phyloP scores from a whole-genome alignment of 2,113 vertebrate species.

The Ivindomyrus marchei region DNA sequence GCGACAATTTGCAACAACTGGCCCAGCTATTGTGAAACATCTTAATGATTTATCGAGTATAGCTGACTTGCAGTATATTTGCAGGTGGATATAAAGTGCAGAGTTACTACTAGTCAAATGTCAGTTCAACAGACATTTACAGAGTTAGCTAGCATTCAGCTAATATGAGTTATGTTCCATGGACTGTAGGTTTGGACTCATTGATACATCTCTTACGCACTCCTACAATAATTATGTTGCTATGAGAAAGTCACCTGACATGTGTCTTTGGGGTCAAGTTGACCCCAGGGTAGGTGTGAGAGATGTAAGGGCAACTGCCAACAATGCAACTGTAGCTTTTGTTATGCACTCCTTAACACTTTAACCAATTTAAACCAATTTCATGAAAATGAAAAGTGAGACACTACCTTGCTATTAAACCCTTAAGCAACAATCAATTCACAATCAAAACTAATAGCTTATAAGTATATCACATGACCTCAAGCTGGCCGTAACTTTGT shows the following conservation, averaged over 20 bases:
- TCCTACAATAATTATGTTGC: too few species aligned
- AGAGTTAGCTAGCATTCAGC: neutral
- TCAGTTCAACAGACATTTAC: neutral
- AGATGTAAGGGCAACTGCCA: neutral
- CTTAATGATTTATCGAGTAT: neutral
- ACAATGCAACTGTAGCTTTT: neutral
- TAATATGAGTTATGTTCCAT: neutral
- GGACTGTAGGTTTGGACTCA: neutral
- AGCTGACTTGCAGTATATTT: neutral
- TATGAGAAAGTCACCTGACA: too few species aligned
- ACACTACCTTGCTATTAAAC: neutral
- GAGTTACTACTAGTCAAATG: neutral
- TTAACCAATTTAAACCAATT: neutral
- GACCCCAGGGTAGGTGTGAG: too few species aligned
- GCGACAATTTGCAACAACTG: neutral
- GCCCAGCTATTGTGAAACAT: neutral
- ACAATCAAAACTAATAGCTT: neutral
- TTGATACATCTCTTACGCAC: neutral
- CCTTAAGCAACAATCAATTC: neutral
- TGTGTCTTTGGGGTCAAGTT: too few species aligned
- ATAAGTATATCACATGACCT: neutral
- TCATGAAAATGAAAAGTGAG: neutral
- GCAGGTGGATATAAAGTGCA: neutral
- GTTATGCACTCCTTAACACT: neutral
- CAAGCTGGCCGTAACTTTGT: neutral